Evolutionary conservation across 1,140 invertebrate genomes (phyloP).

Genomic region (Hirudo medicinalis): DNA sequence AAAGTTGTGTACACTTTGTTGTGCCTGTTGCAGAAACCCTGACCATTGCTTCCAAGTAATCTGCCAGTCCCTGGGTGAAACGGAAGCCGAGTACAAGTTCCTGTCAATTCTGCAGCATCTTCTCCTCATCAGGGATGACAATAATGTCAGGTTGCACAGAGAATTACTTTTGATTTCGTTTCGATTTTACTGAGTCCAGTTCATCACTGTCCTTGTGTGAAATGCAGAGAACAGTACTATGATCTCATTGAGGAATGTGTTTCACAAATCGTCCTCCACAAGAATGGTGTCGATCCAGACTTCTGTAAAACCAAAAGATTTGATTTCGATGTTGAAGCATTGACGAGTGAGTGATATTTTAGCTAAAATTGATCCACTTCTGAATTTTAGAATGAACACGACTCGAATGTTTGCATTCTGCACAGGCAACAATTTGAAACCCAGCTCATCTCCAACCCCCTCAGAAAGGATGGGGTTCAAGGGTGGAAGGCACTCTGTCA

Average conservation of each 20-base stretch:
- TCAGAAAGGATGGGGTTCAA: background rate
- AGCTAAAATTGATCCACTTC: too few species aligned
- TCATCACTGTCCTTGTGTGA: constrained; percentile 14
- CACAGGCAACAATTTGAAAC: background rate
- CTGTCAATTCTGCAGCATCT: constrained; percentile 89
- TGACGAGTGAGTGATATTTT: constrained; percentile 52
- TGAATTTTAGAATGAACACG: too few species aligned
- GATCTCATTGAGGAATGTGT: constrained; percentile 93
- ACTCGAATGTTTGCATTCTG: background rate
- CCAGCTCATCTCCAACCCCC: background rate
- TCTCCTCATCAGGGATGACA: constrained; percentile 81
- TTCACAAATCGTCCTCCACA: constrained; percentile 87
- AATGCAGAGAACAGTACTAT: constrained; percentile 75
- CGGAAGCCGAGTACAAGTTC: constrained; percentile 75
- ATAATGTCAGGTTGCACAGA: constrained; percentile 53
- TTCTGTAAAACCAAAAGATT: constrained; percentile 62
- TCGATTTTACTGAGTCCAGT: background rate
- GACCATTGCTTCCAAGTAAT: constrained; percentile 83
- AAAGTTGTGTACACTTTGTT: too few species aligned
- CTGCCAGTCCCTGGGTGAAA: constrained; percentile 72
- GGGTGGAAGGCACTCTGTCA: constrained; percentile 31
- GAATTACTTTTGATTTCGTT: background rate
- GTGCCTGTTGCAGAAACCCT: constrained; percentile 47
- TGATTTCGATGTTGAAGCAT: constrained; percentile 79
- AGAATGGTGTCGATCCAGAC: constrained; percentile 85